Percentiles rank a stretch among this genome's conserved stretches.
phyloP scores from a whole-genome alignment of 2,888 invertebrate species.

The Candidula unifasciata region DNA sequence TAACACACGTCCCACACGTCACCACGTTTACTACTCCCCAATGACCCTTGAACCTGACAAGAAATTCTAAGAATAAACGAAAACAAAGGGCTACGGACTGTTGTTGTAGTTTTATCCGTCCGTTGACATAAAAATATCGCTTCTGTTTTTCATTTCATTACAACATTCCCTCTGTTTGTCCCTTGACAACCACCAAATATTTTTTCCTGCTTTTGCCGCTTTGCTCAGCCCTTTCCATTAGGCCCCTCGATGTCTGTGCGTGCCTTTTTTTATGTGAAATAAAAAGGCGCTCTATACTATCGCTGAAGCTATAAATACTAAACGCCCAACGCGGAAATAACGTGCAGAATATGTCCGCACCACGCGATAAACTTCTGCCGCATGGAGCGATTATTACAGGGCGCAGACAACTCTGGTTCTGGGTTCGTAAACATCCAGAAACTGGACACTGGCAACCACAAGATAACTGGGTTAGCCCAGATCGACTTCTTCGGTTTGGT shows the following conservation, averaged over 20 bases:
- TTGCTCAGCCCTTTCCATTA: neutral
- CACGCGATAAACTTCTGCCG: neutral
- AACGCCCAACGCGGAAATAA: neutral
- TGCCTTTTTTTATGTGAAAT: neutral
- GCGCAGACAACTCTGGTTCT: no score
- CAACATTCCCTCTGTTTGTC: neutral
- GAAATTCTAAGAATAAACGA: no score
- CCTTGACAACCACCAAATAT: neutral
- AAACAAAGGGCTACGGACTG: no score
- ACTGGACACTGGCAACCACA: no score
- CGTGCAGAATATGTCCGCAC: neutral
- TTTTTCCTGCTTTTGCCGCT: neutral
- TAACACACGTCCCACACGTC: no score
- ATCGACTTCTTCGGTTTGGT: no score
- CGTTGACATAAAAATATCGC: neutral
- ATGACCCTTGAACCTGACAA: no score
- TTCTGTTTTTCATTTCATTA: constrained; percentile 5
- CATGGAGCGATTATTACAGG: no score
- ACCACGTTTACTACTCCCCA: no score
- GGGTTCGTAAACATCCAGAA: no score
- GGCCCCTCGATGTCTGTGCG: neutral
- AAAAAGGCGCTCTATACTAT: neutral
- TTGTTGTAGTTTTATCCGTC: neutral
- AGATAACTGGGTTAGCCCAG: no score
- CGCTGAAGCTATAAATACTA: neutral